These are phyloP conservation scores for Phodopus roborovskii DNA, from an alignment of 2,113 vertebrate species.

Conservation along the genomic window DNA sequence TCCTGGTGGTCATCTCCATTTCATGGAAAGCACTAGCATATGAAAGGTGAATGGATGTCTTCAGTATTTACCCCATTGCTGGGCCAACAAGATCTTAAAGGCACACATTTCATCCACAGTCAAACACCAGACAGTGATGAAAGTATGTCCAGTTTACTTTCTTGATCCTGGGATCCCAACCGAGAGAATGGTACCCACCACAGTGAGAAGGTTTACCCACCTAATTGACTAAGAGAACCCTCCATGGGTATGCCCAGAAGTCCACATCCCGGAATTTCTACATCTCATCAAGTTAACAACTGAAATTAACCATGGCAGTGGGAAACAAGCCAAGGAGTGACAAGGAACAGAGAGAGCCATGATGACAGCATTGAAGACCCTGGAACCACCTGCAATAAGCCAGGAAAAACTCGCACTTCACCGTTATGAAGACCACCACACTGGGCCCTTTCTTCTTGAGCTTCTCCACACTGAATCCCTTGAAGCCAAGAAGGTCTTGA, in stretches of 20 bases:
- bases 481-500: conserved; percentile 24
- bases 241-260: neutral
- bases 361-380: neutral
- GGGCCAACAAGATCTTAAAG: neutral
- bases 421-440: neutral
- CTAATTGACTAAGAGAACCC: neutral
- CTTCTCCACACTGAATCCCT: neutral
- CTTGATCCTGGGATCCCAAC: neutral
- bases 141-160: neutral
- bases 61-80: neutral
- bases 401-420: neutral
- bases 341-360: neutral
- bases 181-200: neutral
- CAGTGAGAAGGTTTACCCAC: neutral
- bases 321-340: neutral
- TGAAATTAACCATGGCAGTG: neutral
- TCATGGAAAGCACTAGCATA: conserved; percentile 9
- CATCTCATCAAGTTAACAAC: neutral
- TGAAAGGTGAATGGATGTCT: neutral
- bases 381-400: neutral
- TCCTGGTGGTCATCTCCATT: neutral
- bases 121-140: neutral
- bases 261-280: neutral
- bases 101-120: neutral
- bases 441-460: neutral